Conservation (phyloP, 2,797 vertebrate species). For the Pelodytes ibericus region DNA sequence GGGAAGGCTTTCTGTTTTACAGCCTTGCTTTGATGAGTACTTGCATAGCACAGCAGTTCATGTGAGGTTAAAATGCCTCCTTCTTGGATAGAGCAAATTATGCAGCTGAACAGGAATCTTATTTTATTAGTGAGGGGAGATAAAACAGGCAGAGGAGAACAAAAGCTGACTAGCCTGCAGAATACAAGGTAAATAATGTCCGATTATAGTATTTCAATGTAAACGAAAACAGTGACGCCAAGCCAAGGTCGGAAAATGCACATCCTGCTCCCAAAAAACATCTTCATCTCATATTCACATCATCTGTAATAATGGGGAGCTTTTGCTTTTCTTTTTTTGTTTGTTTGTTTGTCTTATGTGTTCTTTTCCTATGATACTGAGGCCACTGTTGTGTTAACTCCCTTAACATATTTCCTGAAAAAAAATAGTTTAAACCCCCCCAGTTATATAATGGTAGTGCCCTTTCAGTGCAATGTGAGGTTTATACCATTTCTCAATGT, state of each 20-base stretch:
- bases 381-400: too few relatives aligned
- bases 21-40: conserved; percentile 4
- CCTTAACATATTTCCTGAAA: too few relatives aligned
- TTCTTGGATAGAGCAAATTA: conserved; percentile 31
- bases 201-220: not conserved
- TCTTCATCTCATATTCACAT: too few relatives aligned
- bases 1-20: conserved; percentile 9
- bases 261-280: not conserved
- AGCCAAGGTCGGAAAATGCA: not conserved
- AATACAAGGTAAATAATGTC: conserved; percentile 5
- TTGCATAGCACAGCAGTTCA: conserved; percentile 29
- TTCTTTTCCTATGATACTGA: too few relatives aligned
- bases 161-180: conserved; percentile 14
- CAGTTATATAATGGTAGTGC: too few relatives aligned
- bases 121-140: conserved; percentile 37
- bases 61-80: conserved; percentile 26
- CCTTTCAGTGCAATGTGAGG: too few relatives aligned
- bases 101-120: conserved; percentile 39
- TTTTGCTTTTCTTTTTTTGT: too few relatives aligned
- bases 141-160: conserved; percentile 20
- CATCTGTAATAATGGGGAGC: too few relatives aligned
- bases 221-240: conserved; percentile 6
- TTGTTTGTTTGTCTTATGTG: too few relatives aligned
- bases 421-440: too few relatives aligned
- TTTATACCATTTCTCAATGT: too few relatives aligned